Conservation (phyloP, 1,140 invertebrate species). For the Pollicipes pollicipes region DNA sequence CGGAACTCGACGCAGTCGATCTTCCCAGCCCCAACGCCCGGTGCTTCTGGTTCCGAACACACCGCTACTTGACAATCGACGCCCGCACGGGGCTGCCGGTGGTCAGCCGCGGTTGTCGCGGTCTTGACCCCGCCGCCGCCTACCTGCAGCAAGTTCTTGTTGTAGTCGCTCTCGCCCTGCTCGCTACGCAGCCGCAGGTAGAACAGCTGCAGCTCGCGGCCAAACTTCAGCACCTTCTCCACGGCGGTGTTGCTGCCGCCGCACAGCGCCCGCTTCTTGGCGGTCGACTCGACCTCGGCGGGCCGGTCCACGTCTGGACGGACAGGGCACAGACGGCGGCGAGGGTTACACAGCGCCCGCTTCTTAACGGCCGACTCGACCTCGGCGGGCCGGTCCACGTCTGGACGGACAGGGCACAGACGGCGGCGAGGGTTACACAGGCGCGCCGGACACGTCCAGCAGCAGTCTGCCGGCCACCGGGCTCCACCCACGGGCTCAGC, state of each 20-base stretch:
- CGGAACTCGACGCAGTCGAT: too few species aligned
- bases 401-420: too few species aligned
- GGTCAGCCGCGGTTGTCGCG: too few species aligned
- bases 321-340: slow-evolving; percentile 11
- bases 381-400: too few species aligned
- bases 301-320: slow-evolving; percentile 29
- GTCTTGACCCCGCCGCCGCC: slow-evolving; percentile 8
- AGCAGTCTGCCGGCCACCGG: too few species aligned
- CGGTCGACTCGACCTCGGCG: slow-evolving; percentile 25
- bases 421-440: background rate
- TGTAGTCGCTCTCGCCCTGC: slow-evolving; percentile 62
- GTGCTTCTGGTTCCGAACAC: too few species aligned
- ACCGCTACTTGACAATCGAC: too few species aligned
- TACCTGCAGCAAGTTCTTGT: slow-evolving; percentile 85
- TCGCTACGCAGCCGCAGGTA: slow-evolving; percentile 64
- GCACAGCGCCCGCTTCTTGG: slow-evolving; percentile 29
- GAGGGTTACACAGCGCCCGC: too few species aligned
- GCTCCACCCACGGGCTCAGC: too few species aligned
- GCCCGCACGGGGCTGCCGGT: too few species aligned
- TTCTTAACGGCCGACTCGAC: too few species aligned
- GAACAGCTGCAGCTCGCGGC: slow-evolving; percentile 77
- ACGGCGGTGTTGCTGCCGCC: slow-evolving; percentile 64
- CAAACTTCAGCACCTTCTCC: slow-evolving; percentile 80
- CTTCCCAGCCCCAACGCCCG: too few species aligned
- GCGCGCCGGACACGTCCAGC: background rate